These are phyloP conservation scores for Pelagia noctiluca DNA, from an alignment of 30 jellyfish, hydroid and myxozoan species.

Conservation along the genomic window DNA sequence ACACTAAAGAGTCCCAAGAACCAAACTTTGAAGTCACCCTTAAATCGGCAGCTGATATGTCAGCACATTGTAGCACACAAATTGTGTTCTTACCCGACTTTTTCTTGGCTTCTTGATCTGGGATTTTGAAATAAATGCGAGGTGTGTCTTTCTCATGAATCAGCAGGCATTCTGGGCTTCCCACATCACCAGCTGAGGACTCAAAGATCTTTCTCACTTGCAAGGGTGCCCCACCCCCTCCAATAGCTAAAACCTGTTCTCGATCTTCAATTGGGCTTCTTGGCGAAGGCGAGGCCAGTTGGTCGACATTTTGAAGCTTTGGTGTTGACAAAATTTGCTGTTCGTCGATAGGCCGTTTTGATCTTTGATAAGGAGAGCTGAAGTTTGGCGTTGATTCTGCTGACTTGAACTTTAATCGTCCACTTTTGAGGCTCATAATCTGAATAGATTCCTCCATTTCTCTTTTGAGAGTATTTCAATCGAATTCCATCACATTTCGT, in stretches of 20 bases:
- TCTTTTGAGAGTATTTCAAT: too few species aligned
- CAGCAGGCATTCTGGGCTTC: constrained; percentile 37
- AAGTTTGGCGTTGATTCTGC: too few species aligned
- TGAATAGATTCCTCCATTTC: neutral
- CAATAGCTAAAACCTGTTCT: too few species aligned
- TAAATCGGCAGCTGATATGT: constrained; percentile 96
- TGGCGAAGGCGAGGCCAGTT: too few species aligned
- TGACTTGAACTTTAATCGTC: neutral
- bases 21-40: constrained; percentile 94
- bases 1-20: constrained; percentile 90
- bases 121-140: constrained; percentile 75
- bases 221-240: constrained; percentile 73
- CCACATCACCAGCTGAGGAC: neutral
- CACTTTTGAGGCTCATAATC: constrained; percentile 7
- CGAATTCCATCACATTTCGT: too few species aligned
- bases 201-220: constrained; percentile 41
- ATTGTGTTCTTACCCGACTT: neutral
- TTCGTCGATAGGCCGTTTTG: too few species aligned
- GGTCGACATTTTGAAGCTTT: too few species aligned
- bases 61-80: constrained; percentile 87
- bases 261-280: too few species aligned
- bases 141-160: constrained; percentile 71
- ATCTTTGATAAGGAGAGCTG: too few species aligned
- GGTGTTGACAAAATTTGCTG: too few species aligned
- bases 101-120: constrained; percentile 54